phyloP scores from a whole-genome alignment of 2,113 vertebrate genomes.

The Pygoscelis antarcticus region DNA sequence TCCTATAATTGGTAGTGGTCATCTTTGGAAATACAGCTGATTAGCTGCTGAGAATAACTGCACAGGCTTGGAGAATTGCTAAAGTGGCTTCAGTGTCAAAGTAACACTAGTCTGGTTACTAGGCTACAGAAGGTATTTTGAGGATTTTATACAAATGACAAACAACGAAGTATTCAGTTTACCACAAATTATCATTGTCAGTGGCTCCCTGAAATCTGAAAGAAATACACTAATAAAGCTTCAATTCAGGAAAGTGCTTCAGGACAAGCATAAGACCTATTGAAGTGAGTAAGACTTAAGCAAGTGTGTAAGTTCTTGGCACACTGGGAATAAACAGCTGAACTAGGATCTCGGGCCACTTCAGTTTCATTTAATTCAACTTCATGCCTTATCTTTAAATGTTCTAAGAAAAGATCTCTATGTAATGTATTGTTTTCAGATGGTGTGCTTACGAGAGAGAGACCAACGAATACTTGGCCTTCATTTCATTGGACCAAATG shows the following conservation, averaged over 20 bases:
- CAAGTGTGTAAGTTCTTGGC: not conserved
- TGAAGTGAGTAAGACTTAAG: not conserved
- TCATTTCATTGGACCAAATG: slow-evolving; percentile 93
- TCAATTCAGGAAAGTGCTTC: not conserved
- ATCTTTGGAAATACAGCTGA: not conserved
- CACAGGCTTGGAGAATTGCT: not conserved
- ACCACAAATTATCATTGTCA: not conserved
- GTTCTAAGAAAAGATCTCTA: not conserved
- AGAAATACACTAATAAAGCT: not conserved
- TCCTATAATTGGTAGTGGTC: not conserved
- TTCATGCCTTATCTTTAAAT: slow-evolving; percentile 31
- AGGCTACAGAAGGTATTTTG: not conserved
- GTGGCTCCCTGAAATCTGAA: slow-evolving; percentile 21
- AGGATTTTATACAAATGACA: not conserved
- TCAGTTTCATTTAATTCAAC: slow-evolving; percentile 27
- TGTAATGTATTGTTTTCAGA: slow-evolving; percentile 76
- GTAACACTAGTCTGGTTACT: not conserved
- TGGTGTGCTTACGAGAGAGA: slow-evolving; percentile 84
- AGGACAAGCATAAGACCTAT: not conserved
- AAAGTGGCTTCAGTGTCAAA: not conserved
- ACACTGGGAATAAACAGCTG: not conserved
- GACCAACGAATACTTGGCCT: slow-evolving; percentile 88
- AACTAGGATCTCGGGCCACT: not conserved
- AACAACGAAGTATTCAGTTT: not conserved
- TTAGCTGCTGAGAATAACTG: not conserved